Conservation (phyloP, 2,797 vertebrate genomes). For the Fringilla coelebs region DNA sequence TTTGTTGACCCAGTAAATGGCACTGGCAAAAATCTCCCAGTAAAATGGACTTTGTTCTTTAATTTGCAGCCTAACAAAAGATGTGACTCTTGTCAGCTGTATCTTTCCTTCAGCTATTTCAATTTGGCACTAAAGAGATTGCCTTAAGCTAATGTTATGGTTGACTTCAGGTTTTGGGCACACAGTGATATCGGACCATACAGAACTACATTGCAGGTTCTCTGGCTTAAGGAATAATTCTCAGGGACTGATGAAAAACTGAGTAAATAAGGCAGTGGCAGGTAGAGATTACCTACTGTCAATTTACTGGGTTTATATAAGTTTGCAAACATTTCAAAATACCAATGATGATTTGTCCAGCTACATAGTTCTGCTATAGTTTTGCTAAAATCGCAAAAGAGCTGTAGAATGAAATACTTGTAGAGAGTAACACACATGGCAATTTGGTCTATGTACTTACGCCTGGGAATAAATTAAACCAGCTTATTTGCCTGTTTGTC, state of each 20-base stretch:
- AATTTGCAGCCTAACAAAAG: neutral
- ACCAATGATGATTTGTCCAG: neutral
- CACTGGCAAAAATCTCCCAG: neutral
- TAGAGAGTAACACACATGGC: neutral
- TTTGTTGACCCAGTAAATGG: neutral
- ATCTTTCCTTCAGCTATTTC: neutral
- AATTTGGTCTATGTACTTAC: neutral
- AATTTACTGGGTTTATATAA: neutral
- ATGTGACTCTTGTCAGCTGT: neutral
- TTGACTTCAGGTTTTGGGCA: slow-evolving; percentile 16
- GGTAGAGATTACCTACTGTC: neutral
- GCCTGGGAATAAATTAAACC: neutral
- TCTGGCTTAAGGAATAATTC: slow-evolving; percentile 1
- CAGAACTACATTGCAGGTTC: neutral
- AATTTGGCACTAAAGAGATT: neutral
- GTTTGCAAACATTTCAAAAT: slow-evolving; percentile 24
- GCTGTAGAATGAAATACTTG: neutral
- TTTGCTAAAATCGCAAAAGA: neutral
- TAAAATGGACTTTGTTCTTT: neutral
- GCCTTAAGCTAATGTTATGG: slow-evolving; percentile 4
- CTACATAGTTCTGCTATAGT: neutral
- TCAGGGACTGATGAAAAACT: neutral
- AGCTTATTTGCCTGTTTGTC: neutral
- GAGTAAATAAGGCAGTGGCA: neutral
- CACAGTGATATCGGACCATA: neutral